Base-by-base conservation (phyloP, 2,113 vertebrate species). In the Paralichthys olivaceus region DNA sequence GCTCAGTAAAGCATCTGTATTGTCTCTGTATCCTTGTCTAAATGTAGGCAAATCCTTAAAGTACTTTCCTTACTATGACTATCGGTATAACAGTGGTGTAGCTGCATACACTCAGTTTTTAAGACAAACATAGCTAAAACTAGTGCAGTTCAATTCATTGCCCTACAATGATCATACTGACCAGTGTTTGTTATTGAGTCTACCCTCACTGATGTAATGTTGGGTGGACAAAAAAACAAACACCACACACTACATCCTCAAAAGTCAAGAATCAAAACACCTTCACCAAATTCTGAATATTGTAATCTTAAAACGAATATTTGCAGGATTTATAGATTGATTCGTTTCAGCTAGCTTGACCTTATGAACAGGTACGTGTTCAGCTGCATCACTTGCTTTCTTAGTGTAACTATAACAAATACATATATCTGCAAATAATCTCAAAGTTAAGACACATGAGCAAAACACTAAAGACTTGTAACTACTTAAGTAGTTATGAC, bases 1-100 rank as follows among this genome's bases (percentile, higher is more conserved):
- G 13, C 43, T 45, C 54, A 60, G 55, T 60, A 32, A 69, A 58
- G 59, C 62, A 51, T 51, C 19, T 65, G 15, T n/a, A 43, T 55
- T 58, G 17, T 7, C 5, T 55, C 20, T 49, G 47, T 61, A 32
- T 56, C 4, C 54, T 40, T 49, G 26, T 57, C 23, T 23, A n/a
- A 4, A 51, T 22, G 25, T 60, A 1, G 65, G 53, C 28, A 59
- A 67, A 22, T 29, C n/a, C 19, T 62, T 22, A 28, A 22, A 40
- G 11, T 3, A 54, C 17, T 34, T 56, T 40, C 25, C 20, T 23
- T 32, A 23, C 26, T 15, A 23, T 60, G 7, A 26, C 19, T 32
- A 20, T 25, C 0, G 25, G 1, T 69, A 74, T 23, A n/a, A 34
- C 4, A 54, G 11, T 28, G 20, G 22, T 67, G 45, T 43, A 29